phyloP scores from a whole-genome alignment of 2,797 vertebrate genomes.

The Anomalospiza imberbis region DNA sequence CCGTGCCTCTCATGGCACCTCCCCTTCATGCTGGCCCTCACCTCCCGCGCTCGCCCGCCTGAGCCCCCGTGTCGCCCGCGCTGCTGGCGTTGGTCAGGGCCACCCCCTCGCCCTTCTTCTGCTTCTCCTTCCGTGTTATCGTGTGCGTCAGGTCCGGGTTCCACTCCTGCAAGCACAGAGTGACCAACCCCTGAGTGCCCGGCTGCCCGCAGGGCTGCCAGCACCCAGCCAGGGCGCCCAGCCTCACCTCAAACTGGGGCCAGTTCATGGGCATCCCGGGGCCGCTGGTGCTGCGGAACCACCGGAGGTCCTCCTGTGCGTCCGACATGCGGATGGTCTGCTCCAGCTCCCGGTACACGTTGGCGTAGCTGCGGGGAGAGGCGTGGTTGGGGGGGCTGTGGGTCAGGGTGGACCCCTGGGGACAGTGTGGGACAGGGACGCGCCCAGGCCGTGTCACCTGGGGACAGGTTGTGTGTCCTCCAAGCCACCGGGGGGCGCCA shows the following conservation, averaged over 20 bases:
- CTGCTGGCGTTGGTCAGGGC: slow-evolving; percentile 83
- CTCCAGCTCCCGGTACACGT: slow-evolving; percentile 90
- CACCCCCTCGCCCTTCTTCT: slow-evolving; percentile 87
- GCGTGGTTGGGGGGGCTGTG: rapidly evolving
- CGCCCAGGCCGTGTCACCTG: not conserved
- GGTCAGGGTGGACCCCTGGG: too few species aligned
- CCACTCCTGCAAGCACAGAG: slow-evolving; percentile 85
- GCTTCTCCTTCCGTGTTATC: slow-evolving; percentile 90
- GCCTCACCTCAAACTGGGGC: slow-evolving; percentile 94
- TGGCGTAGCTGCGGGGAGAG: slow-evolving; percentile 78
- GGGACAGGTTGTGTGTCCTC: not conserved
- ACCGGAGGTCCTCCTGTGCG: slow-evolving; percentile 90
- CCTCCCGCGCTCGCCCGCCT: slow-evolving; percentile 92
- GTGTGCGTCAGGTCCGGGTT: slow-evolving; percentile 90
- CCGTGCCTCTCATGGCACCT: rapidly evolving
- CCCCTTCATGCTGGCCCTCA: not conserved
- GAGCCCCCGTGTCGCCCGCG: slow-evolving; percentile 83
- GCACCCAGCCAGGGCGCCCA: not conserved
- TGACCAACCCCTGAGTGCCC: rapidly evolving
- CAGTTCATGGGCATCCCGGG: slow-evolving; percentile 97
- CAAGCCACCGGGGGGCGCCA: rapidly evolving
- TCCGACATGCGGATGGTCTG: slow-evolving; percentile 85
- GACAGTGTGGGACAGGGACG: rapidly evolving
- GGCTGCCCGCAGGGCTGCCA: rapidly evolving
- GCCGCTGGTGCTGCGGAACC: slow-evolving; percentile 87